phyloP scores from a whole-genome alignment of 1,140 invertebrate species.

The Carposina sasakii region DNA sequence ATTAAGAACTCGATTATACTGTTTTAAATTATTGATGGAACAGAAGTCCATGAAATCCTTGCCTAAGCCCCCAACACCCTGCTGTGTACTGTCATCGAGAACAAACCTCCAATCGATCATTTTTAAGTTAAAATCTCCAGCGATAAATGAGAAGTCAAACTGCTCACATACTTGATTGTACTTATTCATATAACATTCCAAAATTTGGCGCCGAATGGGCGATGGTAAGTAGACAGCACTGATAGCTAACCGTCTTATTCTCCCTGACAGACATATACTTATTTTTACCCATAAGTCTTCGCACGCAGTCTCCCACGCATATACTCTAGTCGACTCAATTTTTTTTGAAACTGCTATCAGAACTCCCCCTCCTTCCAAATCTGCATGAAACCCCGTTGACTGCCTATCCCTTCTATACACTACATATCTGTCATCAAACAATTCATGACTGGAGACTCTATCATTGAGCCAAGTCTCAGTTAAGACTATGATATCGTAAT shows the following conservation, averaged over 20 bases:
- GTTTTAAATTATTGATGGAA: constrained; percentile 10
- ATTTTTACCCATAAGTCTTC: background rate
- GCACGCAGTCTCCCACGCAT: background rate
- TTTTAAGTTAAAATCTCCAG: background rate
- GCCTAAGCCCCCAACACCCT: too few species aligned
- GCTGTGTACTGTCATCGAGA: too few species aligned
- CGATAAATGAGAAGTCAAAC: background rate
- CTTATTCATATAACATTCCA: background rate
- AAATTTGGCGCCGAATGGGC: background rate
- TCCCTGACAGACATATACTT: background rate
- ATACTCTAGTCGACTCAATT: background rate
- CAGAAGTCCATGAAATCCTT: constrained; percentile 8
- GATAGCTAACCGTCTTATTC: background rate
- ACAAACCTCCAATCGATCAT: background rate
- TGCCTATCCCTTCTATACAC: background rate
- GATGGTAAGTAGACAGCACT: background rate
- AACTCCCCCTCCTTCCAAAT: constrained; percentile 1
- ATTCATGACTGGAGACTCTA: background rate
- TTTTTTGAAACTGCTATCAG: background rate
- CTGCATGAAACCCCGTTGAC: background rate
- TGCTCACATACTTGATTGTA: background rate
- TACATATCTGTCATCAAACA: background rate
- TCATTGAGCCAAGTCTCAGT: constrained; percentile 1
- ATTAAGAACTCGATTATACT: constrained; percentile 15
- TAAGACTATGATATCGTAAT: constrained; percentile 3